Conservation (phyloP, 2,113 vertebrate species). For the Setophaga petechia region DNA sequence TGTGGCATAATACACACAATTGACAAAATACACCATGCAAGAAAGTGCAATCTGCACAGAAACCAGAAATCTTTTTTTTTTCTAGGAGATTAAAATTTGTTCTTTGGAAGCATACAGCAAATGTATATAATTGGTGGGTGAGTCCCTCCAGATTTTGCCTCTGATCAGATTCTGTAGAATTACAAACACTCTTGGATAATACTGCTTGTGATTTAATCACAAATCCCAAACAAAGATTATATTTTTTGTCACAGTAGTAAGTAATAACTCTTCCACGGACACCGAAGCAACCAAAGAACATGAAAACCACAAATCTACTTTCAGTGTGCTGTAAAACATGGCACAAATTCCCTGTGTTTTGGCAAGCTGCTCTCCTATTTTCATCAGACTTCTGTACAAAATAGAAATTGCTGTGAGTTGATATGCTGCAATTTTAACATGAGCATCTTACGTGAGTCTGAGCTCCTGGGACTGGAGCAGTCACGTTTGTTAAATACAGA, state of each 20-base stretch:
- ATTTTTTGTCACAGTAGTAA: neutral
- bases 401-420: neutral
- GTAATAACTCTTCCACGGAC: neutral
- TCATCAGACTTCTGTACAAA: neutral
- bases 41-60: neutral
- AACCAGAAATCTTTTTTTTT: neutral
- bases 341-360: neutral
- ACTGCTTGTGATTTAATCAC: constrained; percentile 74
- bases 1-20: neutral
- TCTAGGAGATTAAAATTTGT: neutral
- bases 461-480: neutral
- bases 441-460: neutral
- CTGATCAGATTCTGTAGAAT: neutral
- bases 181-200: neutral
- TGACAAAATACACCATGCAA: neutral
- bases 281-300: neutral
- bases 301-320: neutral
- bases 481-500: neutral
- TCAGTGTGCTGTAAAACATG: neutral
- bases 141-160: neutral
- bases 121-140: neutral
- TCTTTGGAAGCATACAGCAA: neutral
- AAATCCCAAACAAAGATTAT: constrained; percentile 62
- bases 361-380: neutral
- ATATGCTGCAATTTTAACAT: neutral